Evolutionary conservation across 2,888 invertebrate species (phyloP), one percentile per base, ranked within the genome.

Genomic region (Tyria jacobaeae): DNA sequence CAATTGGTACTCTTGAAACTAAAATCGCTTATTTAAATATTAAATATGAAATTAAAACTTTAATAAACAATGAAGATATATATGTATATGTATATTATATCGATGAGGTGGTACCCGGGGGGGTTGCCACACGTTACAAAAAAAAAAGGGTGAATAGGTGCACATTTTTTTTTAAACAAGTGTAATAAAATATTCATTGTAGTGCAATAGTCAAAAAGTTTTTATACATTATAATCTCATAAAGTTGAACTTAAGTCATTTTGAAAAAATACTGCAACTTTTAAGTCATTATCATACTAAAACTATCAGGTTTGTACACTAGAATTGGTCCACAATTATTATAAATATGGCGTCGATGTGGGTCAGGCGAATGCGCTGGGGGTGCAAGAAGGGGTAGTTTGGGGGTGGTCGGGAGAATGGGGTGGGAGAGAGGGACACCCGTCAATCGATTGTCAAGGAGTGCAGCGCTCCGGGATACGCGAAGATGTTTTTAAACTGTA

Each of bases 361-460:
- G 93, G 93, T 92, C 92, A 90, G 86, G 81, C 73, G 80, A 75
- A 81, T 82, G 83, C 83, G 77, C 80, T 63, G 73, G 73, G 76
- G 78, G 75, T 74, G 77, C 68, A 70, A 70, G 66, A 66, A 60
- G 64, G 70, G 70, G 73, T 62, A 75, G 71, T 71, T 63, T 55
- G 59, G 58, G 24, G 50, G 27, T 37, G 51, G 57, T n/a, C 21
- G 55, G 56, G 37, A 15, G 55, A 14, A 44, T 31, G 78, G 70
- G 81, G 84, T 31, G 70, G 66, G 71, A 68, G 76, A 82, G 84
- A 81, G 84, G n/a, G 90, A 86, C 91, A 89, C 92, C 92, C 94
- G 94, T 94, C 94, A 94, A 94, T 94, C 94, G 94, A 94, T 94
- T 94, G 92, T 92, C 92, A 92, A 92, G 90, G 88, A 89, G 90